Base-by-base conservation (phyloP, 2,888 invertebrate species). In the Melieria omissa region DNA sequence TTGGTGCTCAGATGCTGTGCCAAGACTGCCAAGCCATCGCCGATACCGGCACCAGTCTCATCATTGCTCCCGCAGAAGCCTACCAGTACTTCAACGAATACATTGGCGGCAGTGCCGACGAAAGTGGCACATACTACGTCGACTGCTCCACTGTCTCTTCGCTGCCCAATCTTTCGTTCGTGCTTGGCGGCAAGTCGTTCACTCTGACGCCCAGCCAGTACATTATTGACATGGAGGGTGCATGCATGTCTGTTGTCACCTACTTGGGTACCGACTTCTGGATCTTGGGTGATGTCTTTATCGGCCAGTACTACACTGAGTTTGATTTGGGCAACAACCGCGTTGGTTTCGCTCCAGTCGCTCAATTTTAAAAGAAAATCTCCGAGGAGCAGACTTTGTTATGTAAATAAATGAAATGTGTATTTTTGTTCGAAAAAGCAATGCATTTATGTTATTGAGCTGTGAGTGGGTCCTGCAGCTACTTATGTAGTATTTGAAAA, bases 261-360 rank as follows among this genome's bases (percentile, higher is more conserved):
- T 97, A 74, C 4, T 83, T 97, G 96, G 88, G 92, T 95, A 79
- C 77, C 4, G 75, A 78, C 12, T 90, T 98, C 80, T 99, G 98
- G 98, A 98, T 99, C 87, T 89, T 98, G 75, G 98, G 98, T 73
- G 98, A 98, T 88, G 95, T 97, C 77, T 98, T 98, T 88, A 95
- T 98, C 85, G 97, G 97, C 65, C 92, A 92, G 82, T 98, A 91
- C 88, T 98, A 98, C 89, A 95, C 98, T 0, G 95, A 96, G 88
- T 98, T 98, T 88, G 98, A 98, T 89, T 88, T 94, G 85, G 92
- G 90, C 73, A 93, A 95, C 83, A 90, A 92, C 82, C 91, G 94
- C 68, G 89, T 98, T 79, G 98, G 97, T 74, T 96, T 98, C 88
- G 97, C 98, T 44, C 82, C 86, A 73, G 90, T 91, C 55, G 88